Percentiles rank a stretch among this genome's conserved stretches.
These are phyloP conservation scores for Holotrichia oblita DNA, from an alignment of 1,140 invertebrate species.

Conservation along the genomic window DNA sequence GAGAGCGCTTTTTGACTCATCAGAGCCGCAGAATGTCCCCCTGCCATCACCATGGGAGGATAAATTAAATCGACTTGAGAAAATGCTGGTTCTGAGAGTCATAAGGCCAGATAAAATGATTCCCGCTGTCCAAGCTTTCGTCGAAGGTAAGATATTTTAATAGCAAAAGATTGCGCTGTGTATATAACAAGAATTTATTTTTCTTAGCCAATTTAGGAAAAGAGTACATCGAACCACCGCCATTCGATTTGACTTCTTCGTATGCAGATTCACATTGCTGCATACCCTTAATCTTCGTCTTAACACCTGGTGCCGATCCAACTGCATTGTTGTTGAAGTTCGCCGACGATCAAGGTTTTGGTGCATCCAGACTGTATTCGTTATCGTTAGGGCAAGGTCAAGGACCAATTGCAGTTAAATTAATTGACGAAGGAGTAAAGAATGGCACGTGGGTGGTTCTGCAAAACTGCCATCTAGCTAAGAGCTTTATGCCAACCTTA, in stretches of 20 bases:
- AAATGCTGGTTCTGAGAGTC: constrained; percentile 81
- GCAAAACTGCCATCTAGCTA: constrained; percentile 96
- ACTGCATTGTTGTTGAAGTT: constrained; percentile 85
- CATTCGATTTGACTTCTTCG: constrained; percentile 86
- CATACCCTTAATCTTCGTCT: constrained; percentile 88
- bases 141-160: constrained; percentile 68
- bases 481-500: constrained; percentile 90
- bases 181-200: background rate
- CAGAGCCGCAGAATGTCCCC: constrained; percentile 71
- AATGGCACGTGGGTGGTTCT: constrained; percentile 91
- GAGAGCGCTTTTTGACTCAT: constrained; percentile 79
- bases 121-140: constrained; percentile 80
- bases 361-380: constrained; percentile 81
- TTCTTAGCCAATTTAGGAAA: constrained; percentile 74
- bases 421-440: constrained; percentile 86
- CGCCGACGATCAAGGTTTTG: constrained; percentile 92
- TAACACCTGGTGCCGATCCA: constrained; percentile 94
- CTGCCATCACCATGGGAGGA: constrained; percentile 76
- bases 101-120: constrained; percentile 90
- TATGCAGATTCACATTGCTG: constrained; percentile 86
- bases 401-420: constrained; percentile 85
- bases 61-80: constrained; percentile 76
- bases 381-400: constrained; percentile 95
- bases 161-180: background rate
- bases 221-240: constrained; percentile 85